Evolutionary conservation across 37 sponge, comb jelly and placozoan species (phyloP), one percentile per base, ranked within the genome.

Genomic region (Geodia barretti): DNA sequence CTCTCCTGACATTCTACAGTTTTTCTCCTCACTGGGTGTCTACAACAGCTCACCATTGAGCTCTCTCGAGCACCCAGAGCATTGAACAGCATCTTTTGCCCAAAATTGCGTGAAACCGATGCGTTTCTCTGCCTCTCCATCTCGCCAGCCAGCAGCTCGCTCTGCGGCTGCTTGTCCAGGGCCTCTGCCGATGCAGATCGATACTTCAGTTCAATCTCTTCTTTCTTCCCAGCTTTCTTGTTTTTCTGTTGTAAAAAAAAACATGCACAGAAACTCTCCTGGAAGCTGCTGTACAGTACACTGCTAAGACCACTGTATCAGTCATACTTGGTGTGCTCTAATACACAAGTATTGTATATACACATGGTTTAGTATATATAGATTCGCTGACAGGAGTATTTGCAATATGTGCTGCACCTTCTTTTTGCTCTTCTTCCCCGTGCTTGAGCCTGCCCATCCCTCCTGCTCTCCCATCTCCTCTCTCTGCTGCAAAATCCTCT

Each of bases 61-160:
- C 77, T 62, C 38, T 84, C 38, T 32, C 70, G 68, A 4, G 85
- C 85, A 31, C 85, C 77, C 0, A 84, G 77, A 4, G 85, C 43
- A 62, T 69, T 70, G 1, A 26, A 26, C 4, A 84, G 77, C 24
- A 77, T 70, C 63, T 84, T 47, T 54, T 84, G 70, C 26, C 85
- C 85, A 40, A 84, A 60, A 29, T 36, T 26, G 39, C 76, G 76
- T 0, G 85, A 84, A 2, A 84, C 72, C 39, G 78, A 77, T 11
- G 54, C 30, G 58, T 39, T 71, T 40, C 78, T 70, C 61, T 84
- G 69, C 32, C 39, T 77, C 11, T 77, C 68, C 0, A 84, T 33
- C 30, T 77, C 76, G 30, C 62, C 42, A 23, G 62, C 68, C 24
- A 84, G 33, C 26, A 77, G 42, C 24, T 72, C 78, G 77, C 72